These are phyloP conservation scores for Macrostomum lignano DNA, from an alignment of 1,140 invertebrate genomes.

Conservation along the genomic window DNA sequence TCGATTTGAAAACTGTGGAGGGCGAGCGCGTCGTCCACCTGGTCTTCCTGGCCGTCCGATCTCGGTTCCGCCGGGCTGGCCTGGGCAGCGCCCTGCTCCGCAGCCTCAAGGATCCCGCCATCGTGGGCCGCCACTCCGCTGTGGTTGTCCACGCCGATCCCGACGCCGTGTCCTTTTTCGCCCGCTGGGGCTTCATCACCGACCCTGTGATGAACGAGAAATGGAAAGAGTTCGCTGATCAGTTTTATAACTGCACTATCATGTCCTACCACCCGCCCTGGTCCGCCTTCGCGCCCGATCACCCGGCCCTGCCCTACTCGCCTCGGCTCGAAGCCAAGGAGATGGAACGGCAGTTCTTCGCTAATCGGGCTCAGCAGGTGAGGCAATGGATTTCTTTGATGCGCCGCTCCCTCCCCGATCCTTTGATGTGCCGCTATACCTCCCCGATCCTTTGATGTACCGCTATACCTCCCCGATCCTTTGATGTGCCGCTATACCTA, in stretches of 20 bases:
- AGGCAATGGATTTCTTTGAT: no score
- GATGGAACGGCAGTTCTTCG: no score
- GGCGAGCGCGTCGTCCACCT: conserved; percentile 22
- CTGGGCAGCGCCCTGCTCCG: conserved; percentile 23
- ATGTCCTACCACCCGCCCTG: conserved; percentile 27
- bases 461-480: no score
- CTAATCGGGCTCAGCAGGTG: no score
- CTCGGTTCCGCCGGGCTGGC: conserved; percentile 18
- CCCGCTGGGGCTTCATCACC: conserved; percentile 24
- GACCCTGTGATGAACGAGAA: conserved; percentile 26
- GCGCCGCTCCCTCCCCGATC: no score
- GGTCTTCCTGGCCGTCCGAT: conserved; percentile 21
- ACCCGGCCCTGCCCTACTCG: no score
- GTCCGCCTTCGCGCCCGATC: no score
- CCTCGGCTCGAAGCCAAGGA: no score
- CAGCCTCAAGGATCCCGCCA: conserved; percentile 22
- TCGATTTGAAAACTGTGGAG: no score
- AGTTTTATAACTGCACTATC: conserved; percentile 23
- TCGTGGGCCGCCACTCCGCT: conserved; percentile 26
- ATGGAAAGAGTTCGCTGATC: conserved; percentile 22
- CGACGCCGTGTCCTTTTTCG: conserved; percentile 22
- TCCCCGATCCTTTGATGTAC: no score
- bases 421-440: no score
- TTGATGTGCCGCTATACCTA: no score
- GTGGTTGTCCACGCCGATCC: conserved; percentile 26